Evolutionary conservation across 2,888 invertebrate genomes (phyloP).

Genomic region (Craniophora ligustri): DNA sequence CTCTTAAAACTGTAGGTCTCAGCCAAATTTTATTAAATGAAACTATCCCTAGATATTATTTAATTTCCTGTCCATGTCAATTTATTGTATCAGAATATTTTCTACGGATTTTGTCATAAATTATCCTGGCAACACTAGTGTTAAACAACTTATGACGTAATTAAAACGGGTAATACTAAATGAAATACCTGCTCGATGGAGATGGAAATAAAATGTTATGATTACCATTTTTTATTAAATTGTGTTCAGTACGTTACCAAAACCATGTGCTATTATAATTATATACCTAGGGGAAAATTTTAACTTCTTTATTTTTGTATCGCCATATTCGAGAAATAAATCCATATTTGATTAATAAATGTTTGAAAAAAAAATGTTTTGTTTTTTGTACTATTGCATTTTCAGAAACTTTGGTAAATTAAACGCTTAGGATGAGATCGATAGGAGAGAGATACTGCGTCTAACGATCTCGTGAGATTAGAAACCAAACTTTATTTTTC

Average conservation of each 20-base stretch:
- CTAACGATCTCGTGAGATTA: too few relatives aligned
- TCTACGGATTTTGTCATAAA: neutral
- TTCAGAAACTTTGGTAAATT: too few relatives aligned
- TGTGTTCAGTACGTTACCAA: conserved; percentile 61
- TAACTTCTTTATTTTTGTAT: conserved; percentile 46
- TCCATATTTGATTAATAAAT: conserved; percentile 42
- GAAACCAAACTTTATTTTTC: too few relatives aligned
- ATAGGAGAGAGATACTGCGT: too few relatives aligned
- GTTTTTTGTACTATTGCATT: too few relatives aligned
- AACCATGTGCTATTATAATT: conserved; percentile 52
- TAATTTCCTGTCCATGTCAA: neutral
- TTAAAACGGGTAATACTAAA: conserved; percentile 6
- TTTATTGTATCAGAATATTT: too few relatives aligned
- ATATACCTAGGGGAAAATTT: conserved; percentile 33
- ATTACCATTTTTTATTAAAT: conserved; percentile 39
- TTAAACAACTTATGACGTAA: neutral
- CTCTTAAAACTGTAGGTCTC: neutral
- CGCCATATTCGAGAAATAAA: conserved; percentile 23
- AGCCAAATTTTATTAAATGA: neutral
- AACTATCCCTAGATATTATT: neutral
- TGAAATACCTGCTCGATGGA: conserved; percentile 9
- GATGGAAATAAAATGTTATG: conserved; percentile 20
- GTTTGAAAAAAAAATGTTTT: conserved; percentile 12
- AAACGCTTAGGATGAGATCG: too few relatives aligned
- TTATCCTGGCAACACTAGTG: conserved; percentile 8